Base-by-base conservation (phyloP, 2,113 vertebrate species). In the Brachyhypopomus gauderio region DNA sequence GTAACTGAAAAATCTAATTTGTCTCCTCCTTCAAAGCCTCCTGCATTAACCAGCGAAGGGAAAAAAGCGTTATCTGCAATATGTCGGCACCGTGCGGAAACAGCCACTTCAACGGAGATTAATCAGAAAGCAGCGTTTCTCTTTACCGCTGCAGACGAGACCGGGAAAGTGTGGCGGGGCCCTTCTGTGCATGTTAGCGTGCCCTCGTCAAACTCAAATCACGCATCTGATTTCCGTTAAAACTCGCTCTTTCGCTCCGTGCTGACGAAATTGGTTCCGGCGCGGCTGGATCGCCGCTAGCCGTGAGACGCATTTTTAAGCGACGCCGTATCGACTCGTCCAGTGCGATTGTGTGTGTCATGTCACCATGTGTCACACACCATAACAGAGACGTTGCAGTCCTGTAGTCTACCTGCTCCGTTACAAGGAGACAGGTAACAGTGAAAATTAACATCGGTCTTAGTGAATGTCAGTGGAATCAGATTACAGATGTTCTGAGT, bases 41-140 rank as follows among this genome's bases (percentile, higher is more conserved):
- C n/a, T 45, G 58, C 27, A 70, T 84, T 79, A 84, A 64, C 52
- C 45, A 48, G 23, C n/a, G 11, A 62, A 52, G 36, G 52, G 75
- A 64, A 59, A 63, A 74, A 30, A 62, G 69, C 34, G 75, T 82
- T 83, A 83, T 74, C 80, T 64, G 30, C 16, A 36, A 82, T 73
- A 41, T 41, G 63, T 56, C 30, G 16, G 6, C 69, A n/a, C 22
- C 36, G 36, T 30, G 23, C n/a, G 4, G 30, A 66, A 63, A 62
- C n/a, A 76, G 14, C 5, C 62, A 75, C 80, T 79, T 72, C 36
- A 82, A 60, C 74, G 58, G 72, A 82, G 72, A 86, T 85, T 78
- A 72, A 82, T 86, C 72, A 77, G 45, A 64, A 66, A 30, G 19
- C 30, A 45, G 59, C 25, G 69, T 45, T 79, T 55, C 66, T 64